Evolutionary conservation across 2,113 vertebrate genomes (phyloP).

Genomic region (Sylvicapra grimmia): DNA sequence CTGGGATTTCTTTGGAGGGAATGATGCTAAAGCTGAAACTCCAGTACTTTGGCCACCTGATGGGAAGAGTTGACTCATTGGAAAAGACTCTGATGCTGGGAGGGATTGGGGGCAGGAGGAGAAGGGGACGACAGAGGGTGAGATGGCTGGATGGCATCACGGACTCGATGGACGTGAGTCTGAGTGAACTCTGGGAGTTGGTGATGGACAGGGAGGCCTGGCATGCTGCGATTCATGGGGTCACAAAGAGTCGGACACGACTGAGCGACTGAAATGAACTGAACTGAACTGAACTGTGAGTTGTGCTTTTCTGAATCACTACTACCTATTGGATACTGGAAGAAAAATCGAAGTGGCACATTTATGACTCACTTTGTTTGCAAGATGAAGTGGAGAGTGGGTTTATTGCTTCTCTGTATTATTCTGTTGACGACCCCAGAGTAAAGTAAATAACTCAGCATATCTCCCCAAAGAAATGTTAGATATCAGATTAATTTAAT

Average conservation of each 20-base stretch:
- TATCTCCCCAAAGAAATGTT: background rate
- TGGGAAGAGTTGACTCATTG: too few species aligned
- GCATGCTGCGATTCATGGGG: rapidly evolving
- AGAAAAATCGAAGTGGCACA: background rate
- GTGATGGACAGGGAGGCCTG: too few species aligned
- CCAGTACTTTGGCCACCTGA: too few species aligned
- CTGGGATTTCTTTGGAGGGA: too few species aligned
- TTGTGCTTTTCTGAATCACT: background rate
- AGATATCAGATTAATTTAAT: background rate
- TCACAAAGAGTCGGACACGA: rapidly evolving
- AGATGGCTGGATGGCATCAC: too few species aligned
- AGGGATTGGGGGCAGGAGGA: too few species aligned
- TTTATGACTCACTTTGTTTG: background rate
- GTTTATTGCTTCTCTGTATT: background rate
- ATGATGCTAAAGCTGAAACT: too few species aligned
- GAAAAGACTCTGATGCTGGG: too few species aligned
- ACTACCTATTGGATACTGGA: background rate
- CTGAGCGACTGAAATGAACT: too few species aligned
- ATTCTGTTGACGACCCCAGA: background rate
- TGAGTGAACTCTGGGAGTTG: too few species aligned
- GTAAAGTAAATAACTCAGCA: background rate
- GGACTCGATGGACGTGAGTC: too few species aligned
- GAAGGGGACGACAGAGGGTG: too few species aligned
- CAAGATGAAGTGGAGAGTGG: background rate
- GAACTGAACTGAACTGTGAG: background rate